phyloP scores from a whole-genome alignment of 2,113 vertebrate species.

The Strix uralensis region DNA sequence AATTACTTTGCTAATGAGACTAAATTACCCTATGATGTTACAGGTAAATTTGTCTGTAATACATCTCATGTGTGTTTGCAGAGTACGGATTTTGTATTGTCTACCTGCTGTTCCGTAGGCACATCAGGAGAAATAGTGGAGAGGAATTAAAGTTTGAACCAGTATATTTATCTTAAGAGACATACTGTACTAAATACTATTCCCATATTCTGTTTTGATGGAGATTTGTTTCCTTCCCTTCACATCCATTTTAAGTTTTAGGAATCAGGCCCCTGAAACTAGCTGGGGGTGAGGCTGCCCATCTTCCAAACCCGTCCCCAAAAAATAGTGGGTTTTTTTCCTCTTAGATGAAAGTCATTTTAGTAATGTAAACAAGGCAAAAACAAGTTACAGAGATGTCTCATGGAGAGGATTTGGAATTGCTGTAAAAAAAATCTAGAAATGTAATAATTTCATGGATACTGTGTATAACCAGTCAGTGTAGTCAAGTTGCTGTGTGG shows the following conservation, averaged over 20 bases:
- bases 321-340: background rate
- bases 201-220: background rate
- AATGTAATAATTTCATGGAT: background rate
- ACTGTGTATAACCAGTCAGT: accelerated
- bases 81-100: background rate
- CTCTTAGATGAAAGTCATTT: background rate
- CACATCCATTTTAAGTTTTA: background rate
- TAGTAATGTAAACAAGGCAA: background rate
- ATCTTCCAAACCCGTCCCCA: background rate
- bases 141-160: background rate
- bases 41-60: conserved; percentile 50
- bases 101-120: background rate
- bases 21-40: conserved; percentile 47
- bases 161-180: background rate
- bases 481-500: background rate
- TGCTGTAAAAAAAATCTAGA: background rate
- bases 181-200: background rate
- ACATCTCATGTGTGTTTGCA: background rate
- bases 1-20: conserved; percentile 58
- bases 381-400: background rate
- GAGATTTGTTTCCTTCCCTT: background rate
- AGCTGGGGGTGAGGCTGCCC: background rate
- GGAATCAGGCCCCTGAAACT: background rate
- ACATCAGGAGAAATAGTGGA: background rate
- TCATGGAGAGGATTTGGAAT: background rate